These are phyloP conservation scores for Eupithecia exiguata DNA, from an alignment of 2,888 invertebrate genomes.

Conservation along the genomic window DNA sequence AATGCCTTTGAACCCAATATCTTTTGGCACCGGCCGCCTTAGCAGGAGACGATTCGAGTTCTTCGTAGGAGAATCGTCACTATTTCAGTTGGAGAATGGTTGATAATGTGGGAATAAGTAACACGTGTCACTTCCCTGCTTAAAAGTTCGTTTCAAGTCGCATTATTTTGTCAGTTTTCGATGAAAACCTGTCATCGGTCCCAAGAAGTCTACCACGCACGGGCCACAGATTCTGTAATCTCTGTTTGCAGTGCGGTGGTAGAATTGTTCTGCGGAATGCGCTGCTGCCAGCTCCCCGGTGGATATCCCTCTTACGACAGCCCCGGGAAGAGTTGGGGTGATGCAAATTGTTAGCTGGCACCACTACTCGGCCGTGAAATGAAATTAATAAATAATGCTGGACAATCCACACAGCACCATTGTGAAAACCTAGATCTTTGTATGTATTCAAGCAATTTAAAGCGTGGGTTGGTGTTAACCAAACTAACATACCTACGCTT, in stretches of 20 bases:
- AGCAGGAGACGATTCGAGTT: conserved; percentile 63
- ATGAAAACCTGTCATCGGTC: background rate
- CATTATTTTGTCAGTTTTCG: background rate
- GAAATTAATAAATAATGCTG: too few species aligned
- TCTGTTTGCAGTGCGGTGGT: too few species aligned
- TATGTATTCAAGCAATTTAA: background rate
- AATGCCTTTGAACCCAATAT: conserved; percentile 45
- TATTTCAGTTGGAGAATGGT: conserved; percentile 24
- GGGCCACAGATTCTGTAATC: too few species aligned
- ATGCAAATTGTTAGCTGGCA: too few species aligned
- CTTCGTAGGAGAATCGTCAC: conserved; percentile 39
- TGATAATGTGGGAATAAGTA: conserved; percentile 18
- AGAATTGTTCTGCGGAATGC: too few species aligned
- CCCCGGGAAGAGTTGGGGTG: too few species aligned
- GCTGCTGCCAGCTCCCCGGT: too few species aligned
- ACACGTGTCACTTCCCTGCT: background rate
- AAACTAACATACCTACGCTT: background rate
- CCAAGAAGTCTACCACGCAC: background rate
- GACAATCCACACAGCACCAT: too few species aligned
- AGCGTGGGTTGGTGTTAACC: background rate
- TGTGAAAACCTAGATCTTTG: background rate
- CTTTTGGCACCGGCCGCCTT: conserved; percentile 70
- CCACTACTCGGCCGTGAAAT: too few species aligned
- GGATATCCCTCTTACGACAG: too few species aligned
- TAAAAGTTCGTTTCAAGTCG: background rate